Evolutionary conservation across 2,797 vertebrate species (phyloP).

Genomic region (Scolopax bukidnonensis): DNA sequence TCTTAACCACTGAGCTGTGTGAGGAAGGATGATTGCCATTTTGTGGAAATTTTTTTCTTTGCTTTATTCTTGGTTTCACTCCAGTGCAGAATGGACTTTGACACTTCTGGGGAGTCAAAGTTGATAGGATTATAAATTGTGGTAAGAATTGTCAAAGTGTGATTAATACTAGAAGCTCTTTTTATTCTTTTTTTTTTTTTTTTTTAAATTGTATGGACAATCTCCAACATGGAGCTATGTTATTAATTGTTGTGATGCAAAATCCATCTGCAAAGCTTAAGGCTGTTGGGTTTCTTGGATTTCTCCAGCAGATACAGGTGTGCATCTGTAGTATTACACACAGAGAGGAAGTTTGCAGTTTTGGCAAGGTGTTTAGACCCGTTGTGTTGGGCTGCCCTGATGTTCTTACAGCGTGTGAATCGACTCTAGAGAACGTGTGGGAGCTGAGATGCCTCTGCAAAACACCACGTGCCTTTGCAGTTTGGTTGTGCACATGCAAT

Average conservation of each 20-base stretch:
- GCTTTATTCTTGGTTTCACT: not conserved
- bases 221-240: not conserved
- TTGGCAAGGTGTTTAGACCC: not conserved
- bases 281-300: not conserved
- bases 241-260: not conserved
- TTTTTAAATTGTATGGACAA: not conserved
- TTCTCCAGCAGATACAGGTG: not conserved
- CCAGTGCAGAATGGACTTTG: not conserved
- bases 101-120: not conserved
- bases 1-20: accelerated
- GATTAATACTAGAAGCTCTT: not conserved
- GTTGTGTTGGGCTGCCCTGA: not conserved
- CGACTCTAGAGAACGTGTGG: accelerated
- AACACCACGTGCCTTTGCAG: not conserved
- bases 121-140: not conserved
- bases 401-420: not conserved
- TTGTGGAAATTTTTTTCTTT: not conserved
- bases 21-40: not conserved
- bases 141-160: not conserved
- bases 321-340: not conserved
- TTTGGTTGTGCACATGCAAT: not conserved
- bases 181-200: not conserved
- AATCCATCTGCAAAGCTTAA: not conserved
- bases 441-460: not conserved
- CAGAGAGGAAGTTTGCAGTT: not conserved